phyloP scores from a whole-genome alignment of 53 echinoderm and acorn worm genomes.

The Pentamera pediparva region DNA sequence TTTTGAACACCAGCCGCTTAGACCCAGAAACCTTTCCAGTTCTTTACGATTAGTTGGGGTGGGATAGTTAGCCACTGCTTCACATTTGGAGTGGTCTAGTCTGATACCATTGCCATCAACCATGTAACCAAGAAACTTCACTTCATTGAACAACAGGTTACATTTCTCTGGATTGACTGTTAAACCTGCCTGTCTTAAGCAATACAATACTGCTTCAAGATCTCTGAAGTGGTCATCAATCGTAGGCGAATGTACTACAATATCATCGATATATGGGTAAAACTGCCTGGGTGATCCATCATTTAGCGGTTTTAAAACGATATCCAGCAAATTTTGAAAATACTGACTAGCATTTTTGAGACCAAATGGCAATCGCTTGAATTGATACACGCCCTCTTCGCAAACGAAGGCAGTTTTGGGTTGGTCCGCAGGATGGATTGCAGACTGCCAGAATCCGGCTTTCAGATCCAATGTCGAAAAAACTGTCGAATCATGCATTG shows the following conservation, averaged over 20 bases:
- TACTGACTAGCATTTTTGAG: slow-evolving; percentile 19
- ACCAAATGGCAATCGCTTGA: slow-evolving; percentile 22
- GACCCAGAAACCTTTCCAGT: slow-evolving; percentile 38
- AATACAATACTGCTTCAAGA: neutral
- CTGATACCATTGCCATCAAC: neutral
- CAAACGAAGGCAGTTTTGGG: slow-evolving; percentile 35
- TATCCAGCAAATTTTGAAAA: slow-evolving; percentile 6
- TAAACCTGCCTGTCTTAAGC: slow-evolving; percentile 29
- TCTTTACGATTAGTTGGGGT: neutral
- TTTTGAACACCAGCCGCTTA: slow-evolving; percentile 37
- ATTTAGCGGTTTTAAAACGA: slow-evolving; percentile 2
- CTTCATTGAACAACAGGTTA: slow-evolving; percentile 11
- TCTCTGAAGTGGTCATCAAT: neutral
- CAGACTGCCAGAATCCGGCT: slow-evolving; percentile 35
- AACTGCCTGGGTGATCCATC: neutral
- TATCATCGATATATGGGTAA: slow-evolving; percentile 21
- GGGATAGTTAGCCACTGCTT: neutral
- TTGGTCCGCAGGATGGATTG: slow-evolving; percentile 13
- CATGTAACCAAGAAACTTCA: slow-evolving; percentile 23
- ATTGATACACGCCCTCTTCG: slow-evolving; percentile 24
- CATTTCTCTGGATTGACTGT: slow-evolving; percentile 44
- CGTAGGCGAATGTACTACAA: slow-evolving; percentile 6
- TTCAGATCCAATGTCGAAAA: slow-evolving; percentile 25
- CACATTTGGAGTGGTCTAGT: neutral
- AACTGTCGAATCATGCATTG: slow-evolving; percentile 16